phyloP scores from a whole-genome alignment of 1,140 invertebrate species.

The Oedothorax gibbosus region DNA sequence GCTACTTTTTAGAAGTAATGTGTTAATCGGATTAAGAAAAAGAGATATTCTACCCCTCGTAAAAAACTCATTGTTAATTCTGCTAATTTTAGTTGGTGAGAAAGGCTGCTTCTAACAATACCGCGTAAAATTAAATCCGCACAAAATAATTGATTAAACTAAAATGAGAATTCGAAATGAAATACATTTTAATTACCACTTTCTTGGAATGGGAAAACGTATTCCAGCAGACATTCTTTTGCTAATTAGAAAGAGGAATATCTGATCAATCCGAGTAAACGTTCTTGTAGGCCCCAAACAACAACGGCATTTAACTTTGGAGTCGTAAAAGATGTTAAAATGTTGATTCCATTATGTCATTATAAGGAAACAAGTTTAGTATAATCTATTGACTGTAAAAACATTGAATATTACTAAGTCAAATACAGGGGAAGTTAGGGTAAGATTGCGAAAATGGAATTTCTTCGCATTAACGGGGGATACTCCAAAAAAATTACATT shows the following conservation, averaged over 20 bases:
- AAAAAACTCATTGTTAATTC: background rate
- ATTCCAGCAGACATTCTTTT: conserved; percentile 3
- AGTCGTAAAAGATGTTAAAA: too few relatives aligned
- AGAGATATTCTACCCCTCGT: background rate
- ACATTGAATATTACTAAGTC: too few relatives aligned
- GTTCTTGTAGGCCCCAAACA: too few relatives aligned
- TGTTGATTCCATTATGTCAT: too few relatives aligned
- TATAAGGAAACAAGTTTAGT: too few relatives aligned
- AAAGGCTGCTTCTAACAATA: background rate
- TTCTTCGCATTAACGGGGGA: too few relatives aligned
- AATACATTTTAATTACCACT: conserved; percentile 24
- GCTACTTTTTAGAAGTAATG: background rate
- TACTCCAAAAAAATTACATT: too few relatives aligned
- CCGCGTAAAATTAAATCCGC: background rate
- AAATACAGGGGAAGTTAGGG: too few relatives aligned
- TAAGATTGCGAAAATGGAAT: too few relatives aligned
- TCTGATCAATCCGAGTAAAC: background rate
- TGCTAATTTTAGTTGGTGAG: background rate
- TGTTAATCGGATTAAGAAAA: background rate
- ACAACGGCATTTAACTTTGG: too few relatives aligned
- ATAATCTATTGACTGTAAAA: too few relatives aligned
- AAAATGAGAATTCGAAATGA: background rate
- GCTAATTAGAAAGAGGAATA: background rate
- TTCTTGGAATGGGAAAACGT: background rate
- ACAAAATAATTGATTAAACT: conserved; percentile 3